Evolutionary conservation across 2,888 invertebrate species (phyloP).

Genomic region (Subacronicta megacephala): DNA sequence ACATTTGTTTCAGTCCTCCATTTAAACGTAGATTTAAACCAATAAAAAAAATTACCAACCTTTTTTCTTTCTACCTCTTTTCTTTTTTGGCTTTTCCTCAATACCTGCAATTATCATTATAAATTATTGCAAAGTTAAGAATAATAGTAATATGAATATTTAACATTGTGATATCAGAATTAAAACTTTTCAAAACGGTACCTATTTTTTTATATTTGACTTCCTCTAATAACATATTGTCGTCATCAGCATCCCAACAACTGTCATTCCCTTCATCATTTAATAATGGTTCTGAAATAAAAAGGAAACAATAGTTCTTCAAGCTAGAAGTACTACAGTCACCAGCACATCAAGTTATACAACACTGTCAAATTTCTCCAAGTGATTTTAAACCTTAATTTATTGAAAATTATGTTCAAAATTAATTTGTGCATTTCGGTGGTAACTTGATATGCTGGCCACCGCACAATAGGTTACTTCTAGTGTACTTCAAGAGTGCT

Average conservation of each 20-base stretch:
- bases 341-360: too few relatives aligned
- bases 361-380: too few relatives aligned
- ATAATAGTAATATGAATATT: background rate
- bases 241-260: slow-evolving; percentile 81
- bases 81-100: slow-evolving; percentile 69
- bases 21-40: too few relatives aligned
- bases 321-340: too few relatives aligned
- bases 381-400: too few relatives aligned
- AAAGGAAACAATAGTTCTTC: background rate
- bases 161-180: background rate
- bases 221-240: slow-evolving; percentile 69
- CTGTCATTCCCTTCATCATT: slow-evolving; percentile 67
- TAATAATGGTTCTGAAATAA: slow-evolving; percentile 66
- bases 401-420: too few relatives aligned
- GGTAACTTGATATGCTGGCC: too few relatives aligned
- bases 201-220: slow-evolving; percentile 63
- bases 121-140: background rate
- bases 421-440: too few relatives aligned
- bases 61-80: slow-evolving; percentile 78
- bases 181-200: background rate
- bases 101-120: slow-evolving; percentile 54
- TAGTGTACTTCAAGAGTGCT: too few relatives aligned
- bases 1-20: too few relatives aligned
- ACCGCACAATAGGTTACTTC: too few relatives aligned
- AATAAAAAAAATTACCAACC: slow-evolving; percentile 57